Evolutionary conservation across 2,888 invertebrate genomes (phyloP), one percentile per base, ranked within the genome.

Genomic region (Zygaena filipendulae): DNA sequence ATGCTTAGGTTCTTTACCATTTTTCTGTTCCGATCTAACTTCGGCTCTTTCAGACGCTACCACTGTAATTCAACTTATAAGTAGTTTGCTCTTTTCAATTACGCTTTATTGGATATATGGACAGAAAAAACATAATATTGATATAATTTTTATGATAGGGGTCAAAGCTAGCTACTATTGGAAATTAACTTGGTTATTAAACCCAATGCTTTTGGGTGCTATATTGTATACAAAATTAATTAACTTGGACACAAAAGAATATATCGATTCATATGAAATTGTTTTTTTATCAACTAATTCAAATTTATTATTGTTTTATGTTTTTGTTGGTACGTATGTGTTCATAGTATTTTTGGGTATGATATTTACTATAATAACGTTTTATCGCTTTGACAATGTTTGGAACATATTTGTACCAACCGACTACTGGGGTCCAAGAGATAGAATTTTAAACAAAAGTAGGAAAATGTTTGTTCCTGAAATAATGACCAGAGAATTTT

Each of bases 401-500:
- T 23, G 25, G 9, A 33, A 46, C 3, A 24, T 64, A 27, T 45
- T 68, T 34, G 29, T 20, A 3, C 60, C 74, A 3, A 43, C 46
- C n/a, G 26, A 33, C 8, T 45, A 39, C 25, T 80, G 74, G 75
- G 80, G 80, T 2, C 80, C 80, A 1, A 45, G 21, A 19, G 69
- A 80, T 35, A 44, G 38, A 6, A 43, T 64, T 36, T 51, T 80
- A 28, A 59, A 42, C 27, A 66, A 64, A 38, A 80, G 80, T 39
- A 59, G 80, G 39, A 62, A 59, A 40, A 72, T 80, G 71, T 80
- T 80, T 47, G 59, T 70, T 1, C 74, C 81, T 1, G 70, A 79
- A 52, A 69, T 77, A 40, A 80, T 80, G 80, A 80, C 79, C 0
- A 59, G 74, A 32, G 80, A 80, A 39, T 80, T 80, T 53, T 39